phyloP scores from a whole-genome alignment of 1,140 invertebrate genomes.

The Lysiphlebus fabarum region DNA sequence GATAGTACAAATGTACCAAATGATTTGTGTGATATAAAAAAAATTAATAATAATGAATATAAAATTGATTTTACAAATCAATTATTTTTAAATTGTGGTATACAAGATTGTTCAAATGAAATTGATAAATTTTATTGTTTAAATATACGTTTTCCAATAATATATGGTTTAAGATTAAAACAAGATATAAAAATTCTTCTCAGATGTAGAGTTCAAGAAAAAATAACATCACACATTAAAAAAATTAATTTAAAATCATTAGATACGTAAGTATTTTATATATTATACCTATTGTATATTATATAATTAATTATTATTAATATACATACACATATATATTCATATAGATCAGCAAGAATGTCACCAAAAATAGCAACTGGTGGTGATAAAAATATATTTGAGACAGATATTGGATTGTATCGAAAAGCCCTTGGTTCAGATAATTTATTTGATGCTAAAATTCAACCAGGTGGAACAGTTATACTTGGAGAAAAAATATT shows the following conservation, averaged over 20 bases:
- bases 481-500: slow-evolving; percentile 65
- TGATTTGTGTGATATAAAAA: slow-evolving; percentile 34
- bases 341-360: slow-evolving; percentile 47
- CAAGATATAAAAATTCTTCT: slow-evolving; percentile 63
- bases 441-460: slow-evolving; percentile 55
- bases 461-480: slow-evolving; percentile 59
- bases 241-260: slow-evolving; percentile 42
- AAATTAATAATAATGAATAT: slow-evolving; percentile 31
- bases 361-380: slow-evolving; percentile 54
- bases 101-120: slow-evolving; percentile 40
- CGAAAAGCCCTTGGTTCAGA: slow-evolving; percentile 52
- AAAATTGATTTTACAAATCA: slow-evolving; percentile 36
- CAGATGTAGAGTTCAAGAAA: slow-evolving; percentile 62
- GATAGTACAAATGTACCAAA: slow-evolving; percentile 25
- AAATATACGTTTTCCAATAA: slow-evolving; percentile 60
- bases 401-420: slow-evolving; percentile 60
- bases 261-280: slow-evolving; percentile 33
- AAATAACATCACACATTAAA: slow-evolving; percentile 59
- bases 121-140: slow-evolving; percentile 53
- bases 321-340: slow-evolving; percentile 3
- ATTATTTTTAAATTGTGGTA: slow-evolving; percentile 40
- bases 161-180: slow-evolving; percentile 60
- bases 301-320: slow-evolving; percentile 13
- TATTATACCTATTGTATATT: background rate
- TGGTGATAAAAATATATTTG: slow-evolving; percentile 59